Evolutionary conservation across 2,888 invertebrate species (phyloP), one percentile per base, ranked within the genome.

Genomic region (Papilio protenor): DNA sequence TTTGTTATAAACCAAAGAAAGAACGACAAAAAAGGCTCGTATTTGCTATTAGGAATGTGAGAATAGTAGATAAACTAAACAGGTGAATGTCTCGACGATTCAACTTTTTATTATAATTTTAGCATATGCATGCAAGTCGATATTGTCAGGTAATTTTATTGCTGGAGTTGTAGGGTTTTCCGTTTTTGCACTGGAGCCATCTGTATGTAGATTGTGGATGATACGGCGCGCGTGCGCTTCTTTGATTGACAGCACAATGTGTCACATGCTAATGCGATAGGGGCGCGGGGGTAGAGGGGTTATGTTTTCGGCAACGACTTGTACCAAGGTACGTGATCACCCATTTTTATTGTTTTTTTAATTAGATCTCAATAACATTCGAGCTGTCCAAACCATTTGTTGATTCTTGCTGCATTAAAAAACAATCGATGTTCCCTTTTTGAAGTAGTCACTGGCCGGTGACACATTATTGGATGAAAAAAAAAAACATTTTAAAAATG

Each of bases 231-330:
- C 89, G 90, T 88, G 89, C 86, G 83, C 84, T 23, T 69, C 33
- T 57, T 45, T 92, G 92, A 92, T 89, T 91, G 92, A 91, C 92
- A 91, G 87, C 80, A 92, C 92, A 92, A 92, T 92, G 91, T 89
- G 88, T 87, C 86, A 87, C 87, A 91, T 91, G 91, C 85, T 85
- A 91, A 91, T 90, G 81, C 33, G 79, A 47, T 27, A 69, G 81
- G 85, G 82, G 86, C 85, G 87, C 84, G 84, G 77, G 77, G 81
- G 40, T 80, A 78, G 77, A 80, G 33, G 55, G 52, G 23, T 45
- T 55, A 18, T 14, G 71, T 70, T 69, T 55, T 55, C 64, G 75
- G 66, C 75, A 27, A 64, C 73, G 61, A 74, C 49, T 47, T 66
- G 66, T 66, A 66, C 33, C 57, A 59, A 33, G 18, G 66, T 66